These are phyloP conservation scores for Scaptodrosophila lebanonensis DNA, from an alignment of 1,140 invertebrate species.

Conservation along the genomic window DNA sequence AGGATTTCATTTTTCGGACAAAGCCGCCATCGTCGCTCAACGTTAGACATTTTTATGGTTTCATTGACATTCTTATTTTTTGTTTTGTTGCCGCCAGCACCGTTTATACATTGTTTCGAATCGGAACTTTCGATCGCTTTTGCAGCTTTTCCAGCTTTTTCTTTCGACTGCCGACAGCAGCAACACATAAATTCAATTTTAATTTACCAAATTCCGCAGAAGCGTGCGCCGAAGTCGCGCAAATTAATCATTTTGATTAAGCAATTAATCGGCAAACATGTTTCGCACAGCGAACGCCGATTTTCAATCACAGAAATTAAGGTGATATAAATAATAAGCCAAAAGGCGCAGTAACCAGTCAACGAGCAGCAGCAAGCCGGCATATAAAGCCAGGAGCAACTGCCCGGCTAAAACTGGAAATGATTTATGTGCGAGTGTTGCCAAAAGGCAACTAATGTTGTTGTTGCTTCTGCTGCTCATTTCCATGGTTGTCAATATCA, in stretches of 20 bases:
- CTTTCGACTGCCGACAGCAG: background rate
- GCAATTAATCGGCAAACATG: constrained; percentile 73
- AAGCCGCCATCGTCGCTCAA: constrained; percentile 19
- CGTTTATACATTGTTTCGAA: background rate
- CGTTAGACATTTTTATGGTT: constrained; percentile 62
- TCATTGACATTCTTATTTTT: constrained; percentile 52
- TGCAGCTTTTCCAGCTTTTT: constrained; percentile 31
- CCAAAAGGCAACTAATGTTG: constrained; percentile 23
- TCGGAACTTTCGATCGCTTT: too few species aligned
- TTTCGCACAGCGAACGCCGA: constrained; percentile 49
- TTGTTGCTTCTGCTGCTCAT: constrained; percentile 46
- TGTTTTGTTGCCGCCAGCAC: constrained; percentile 6
- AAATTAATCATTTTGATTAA: constrained; percentile 75
- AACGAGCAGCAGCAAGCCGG: constrained; percentile 6
- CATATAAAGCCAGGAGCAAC: too few species aligned
- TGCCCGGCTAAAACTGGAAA: constrained; percentile 52
- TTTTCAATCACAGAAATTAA: constrained; percentile 66
- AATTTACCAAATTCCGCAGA: constrained; percentile 32
- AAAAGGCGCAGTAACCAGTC: constrained; percentile 10
- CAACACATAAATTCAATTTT: constrained; percentile 39
- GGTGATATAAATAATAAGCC: constrained; percentile 44
- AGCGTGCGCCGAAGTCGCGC: constrained; percentile 56
- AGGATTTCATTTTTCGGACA: too few species aligned
- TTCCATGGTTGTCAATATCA: constrained; percentile 60
- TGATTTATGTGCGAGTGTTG: constrained; percentile 56